These are phyloP conservation scores for Hemithea aestivaria DNA, from an alignment of 2,888 invertebrate genomes.

Conservation along the genomic window DNA sequence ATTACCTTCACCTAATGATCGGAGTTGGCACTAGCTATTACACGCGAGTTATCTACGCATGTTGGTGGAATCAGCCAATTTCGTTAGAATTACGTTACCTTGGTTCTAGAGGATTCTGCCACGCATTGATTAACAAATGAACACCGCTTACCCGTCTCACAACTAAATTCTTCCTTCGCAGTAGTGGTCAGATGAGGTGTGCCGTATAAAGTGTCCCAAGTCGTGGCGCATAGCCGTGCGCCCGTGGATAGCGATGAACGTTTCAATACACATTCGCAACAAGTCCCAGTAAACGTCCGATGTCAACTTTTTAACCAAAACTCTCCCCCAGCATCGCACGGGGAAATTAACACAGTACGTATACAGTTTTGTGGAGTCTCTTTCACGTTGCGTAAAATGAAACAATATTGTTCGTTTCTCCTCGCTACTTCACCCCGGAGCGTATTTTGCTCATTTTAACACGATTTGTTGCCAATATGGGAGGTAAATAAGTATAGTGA, in stretches of 20 bases:
- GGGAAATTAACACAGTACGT: slow-evolving; percentile 58
- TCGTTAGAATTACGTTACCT: no score
- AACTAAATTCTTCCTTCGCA: slow-evolving; percentile 82
- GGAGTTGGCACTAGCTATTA: no score
- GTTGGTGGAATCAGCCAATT: slow-evolving; percentile 2
- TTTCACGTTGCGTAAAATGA: slow-evolving; percentile 27
- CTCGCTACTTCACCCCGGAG: slow-evolving; percentile 68
- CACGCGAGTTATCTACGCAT: no score
- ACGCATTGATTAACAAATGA: slow-evolving; percentile 9
- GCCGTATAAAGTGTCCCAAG: slow-evolving; percentile 85
- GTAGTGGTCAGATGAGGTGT: slow-evolving; percentile 88
- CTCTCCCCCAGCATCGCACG: slow-evolving; percentile 69
- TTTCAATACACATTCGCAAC: slow-evolving; percentile 78
- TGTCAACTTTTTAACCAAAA: slow-evolving; percentile 64
- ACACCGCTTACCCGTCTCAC: slow-evolving; percentile 47
- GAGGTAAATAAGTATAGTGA: slow-evolving; percentile 27
- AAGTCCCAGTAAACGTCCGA: slow-evolving; percentile 63
- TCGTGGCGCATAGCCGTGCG: slow-evolving; percentile 89
- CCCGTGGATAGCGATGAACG: slow-evolving; percentile 77
- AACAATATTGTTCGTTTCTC: slow-evolving; percentile 15
- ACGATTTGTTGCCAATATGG: slow-evolving; percentile 24
- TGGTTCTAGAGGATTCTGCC: slow-evolving; percentile 22
- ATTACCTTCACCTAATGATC: no score
- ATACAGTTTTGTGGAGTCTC: slow-evolving; percentile 53
- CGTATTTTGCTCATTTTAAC: slow-evolving; percentile 69